Percentiles rank a stretch among this genome's conserved stretches.
These are phyloP conservation scores for Lasioglossum villosulum DNA, from an alignment of 2,888 invertebrate genomes.

Conservation along the genomic window DNA sequence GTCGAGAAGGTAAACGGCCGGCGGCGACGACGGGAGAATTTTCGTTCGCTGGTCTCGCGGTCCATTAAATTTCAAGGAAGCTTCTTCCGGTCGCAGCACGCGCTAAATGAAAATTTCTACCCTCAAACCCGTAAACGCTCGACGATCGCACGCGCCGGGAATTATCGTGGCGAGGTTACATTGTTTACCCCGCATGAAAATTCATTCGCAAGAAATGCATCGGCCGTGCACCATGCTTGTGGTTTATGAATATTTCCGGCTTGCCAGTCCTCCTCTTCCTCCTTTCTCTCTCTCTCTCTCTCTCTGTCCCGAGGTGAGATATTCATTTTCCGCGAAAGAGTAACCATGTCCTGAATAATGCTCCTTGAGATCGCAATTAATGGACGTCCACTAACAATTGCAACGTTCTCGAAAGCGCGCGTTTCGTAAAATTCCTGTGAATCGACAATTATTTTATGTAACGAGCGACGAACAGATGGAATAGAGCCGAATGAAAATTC, in stretches of 20 bases:
- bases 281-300: background rate
- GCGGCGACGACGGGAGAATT: background rate
- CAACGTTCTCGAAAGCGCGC: background rate
- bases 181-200: slow-evolving; percentile 31
- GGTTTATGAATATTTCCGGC: slow-evolving; percentile 18
- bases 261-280: background rate
- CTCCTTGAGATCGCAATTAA: background rate
- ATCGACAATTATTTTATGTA: background rate
- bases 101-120: slow-evolving; percentile 9
- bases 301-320: background rate
- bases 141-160: slow-evolving; percentile 34
- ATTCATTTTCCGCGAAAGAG: slow-evolving; percentile 8
- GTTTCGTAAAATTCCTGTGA: background rate
- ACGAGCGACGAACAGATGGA: background rate
- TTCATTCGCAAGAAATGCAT: slow-evolving; percentile 30
- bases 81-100: slow-evolving; percentile 18
- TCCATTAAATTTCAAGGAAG: slow-evolving; percentile 47
- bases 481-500: background rate
- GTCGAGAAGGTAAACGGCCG: background rate
- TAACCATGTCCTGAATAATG: slow-evolving; percentile 10
- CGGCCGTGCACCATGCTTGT: slow-evolving; percentile 2
- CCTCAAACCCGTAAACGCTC: background rate
- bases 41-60: slow-evolving; percentile 12
- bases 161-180: slow-evolving; percentile 28
- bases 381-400: background rate